Evolutionary conservation across 2,113 vertebrate genomes (phyloP).

Genomic region (Heterochromis multidens): DNA sequence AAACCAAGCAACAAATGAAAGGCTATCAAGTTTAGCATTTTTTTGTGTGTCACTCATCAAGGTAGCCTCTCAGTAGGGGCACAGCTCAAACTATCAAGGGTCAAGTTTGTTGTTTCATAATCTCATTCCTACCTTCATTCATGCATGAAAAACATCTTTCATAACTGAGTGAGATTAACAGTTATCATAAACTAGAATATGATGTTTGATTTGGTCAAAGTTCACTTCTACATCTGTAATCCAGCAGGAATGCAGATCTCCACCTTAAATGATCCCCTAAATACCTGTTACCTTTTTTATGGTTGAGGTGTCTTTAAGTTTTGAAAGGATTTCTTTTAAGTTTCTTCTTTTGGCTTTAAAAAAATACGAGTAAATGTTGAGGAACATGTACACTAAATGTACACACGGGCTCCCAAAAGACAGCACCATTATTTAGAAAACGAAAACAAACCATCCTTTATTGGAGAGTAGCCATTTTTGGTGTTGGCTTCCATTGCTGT

Average conservation of each 20-base stretch:
- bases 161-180: background rate
- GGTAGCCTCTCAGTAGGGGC: background rate
- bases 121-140: background rate
- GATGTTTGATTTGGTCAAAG: background rate
- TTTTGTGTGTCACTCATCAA: background rate
- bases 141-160: background rate
- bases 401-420: background rate
- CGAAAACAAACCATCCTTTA: background rate
- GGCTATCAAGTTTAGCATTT: background rate
- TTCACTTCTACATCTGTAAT: background rate
- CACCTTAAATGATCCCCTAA: background rate
- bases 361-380: background rate
- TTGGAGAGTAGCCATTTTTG: background rate
- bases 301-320: background rate
- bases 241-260: background rate
- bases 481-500: slow-evolving; percentile 26
- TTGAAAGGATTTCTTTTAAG: fast-evolving
- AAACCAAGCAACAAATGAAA: background rate
- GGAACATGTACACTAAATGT: fast-evolving
- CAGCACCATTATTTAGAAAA: background rate
- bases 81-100: too few species aligned
- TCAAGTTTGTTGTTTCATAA: too few species aligned
- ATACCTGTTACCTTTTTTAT: background rate
- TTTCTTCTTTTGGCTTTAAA: background rate
- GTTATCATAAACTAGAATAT: background rate